Conservation (phyloP, 2,797 vertebrate species). For the Channallabes apus region DNA sequence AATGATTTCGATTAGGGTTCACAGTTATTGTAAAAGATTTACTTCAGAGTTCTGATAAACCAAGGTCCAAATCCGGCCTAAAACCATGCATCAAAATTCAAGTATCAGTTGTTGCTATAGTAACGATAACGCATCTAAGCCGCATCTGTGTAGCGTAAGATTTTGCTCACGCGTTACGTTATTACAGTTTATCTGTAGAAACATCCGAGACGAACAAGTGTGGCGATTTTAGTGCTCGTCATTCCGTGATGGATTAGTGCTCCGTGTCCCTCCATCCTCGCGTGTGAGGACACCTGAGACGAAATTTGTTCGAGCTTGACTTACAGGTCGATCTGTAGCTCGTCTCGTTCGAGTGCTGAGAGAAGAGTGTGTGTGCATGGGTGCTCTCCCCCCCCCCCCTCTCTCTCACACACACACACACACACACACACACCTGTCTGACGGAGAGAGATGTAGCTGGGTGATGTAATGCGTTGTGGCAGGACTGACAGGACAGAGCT, state of each 20-base stretch:
- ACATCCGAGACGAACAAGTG: neutral
- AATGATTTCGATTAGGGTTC: no score
- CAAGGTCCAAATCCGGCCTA: neutral
- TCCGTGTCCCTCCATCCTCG: neutral
- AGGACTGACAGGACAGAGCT: constrained; percentile 3
- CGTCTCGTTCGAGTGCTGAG: neutral
- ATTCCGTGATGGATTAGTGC: neutral
- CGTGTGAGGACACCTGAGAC: neutral
- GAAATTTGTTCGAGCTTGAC: neutral
- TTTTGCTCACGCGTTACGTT: neutral
- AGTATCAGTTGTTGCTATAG: neutral
- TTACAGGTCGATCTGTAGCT: neutral
- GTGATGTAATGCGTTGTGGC: neutral
- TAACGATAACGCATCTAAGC: neutral
- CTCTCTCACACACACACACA: no score
- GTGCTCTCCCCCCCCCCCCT: neutral
- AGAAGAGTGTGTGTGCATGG: neutral
- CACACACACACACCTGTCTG: no score
- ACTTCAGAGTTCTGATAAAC: neutral
- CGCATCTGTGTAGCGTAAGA: neutral
- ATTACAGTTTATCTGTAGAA: neutral
- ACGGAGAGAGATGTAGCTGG: neutral
- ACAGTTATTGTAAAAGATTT: neutral
- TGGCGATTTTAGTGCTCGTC: neutral
- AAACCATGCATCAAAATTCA: neutral